Evolutionary conservation across 2,888 invertebrate species (phyloP).

Genomic region (Onthophagus sagittarius): DNA sequence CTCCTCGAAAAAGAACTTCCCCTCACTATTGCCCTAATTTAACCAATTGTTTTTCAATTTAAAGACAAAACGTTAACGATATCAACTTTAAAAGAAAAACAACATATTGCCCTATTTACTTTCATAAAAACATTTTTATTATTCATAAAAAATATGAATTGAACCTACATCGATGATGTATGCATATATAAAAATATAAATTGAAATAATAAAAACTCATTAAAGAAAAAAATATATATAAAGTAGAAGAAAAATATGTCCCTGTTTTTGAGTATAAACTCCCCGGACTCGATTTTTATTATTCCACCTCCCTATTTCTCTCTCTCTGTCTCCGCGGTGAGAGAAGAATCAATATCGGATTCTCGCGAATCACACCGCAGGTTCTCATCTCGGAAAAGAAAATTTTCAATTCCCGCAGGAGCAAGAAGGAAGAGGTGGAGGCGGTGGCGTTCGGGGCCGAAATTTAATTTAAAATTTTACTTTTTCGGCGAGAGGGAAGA

Average conservation of each 20-base stretch:
- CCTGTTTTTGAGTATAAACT: too few relatives aligned
- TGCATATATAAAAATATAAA: too few relatives aligned
- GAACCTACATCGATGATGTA: too few relatives aligned
- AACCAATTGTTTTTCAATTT: neutral
- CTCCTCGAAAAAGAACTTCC: neutral
- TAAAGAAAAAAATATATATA: neutral
- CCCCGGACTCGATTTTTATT: neutral
- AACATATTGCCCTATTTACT: neutral
- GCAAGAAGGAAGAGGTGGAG: neutral
- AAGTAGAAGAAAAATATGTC: neutral
- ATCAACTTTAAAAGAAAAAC: neutral
- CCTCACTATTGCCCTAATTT: neutral
- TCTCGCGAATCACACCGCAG: neutral
- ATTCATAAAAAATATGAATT: too few relatives aligned
- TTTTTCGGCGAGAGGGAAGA: conserved; percentile 4
- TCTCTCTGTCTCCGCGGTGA: neutral
- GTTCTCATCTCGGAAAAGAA: neutral
- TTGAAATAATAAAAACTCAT: neutral
- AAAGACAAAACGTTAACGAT: neutral
- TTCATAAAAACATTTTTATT: neutral
- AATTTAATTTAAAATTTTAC: conserved; percentile 11
- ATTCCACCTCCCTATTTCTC: neutral
- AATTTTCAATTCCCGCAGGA: neutral
- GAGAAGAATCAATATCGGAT: neutral
- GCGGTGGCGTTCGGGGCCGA: neutral